Conservation (phyloP, 2,888 invertebrate species). For the Pecten maximus region DNA sequence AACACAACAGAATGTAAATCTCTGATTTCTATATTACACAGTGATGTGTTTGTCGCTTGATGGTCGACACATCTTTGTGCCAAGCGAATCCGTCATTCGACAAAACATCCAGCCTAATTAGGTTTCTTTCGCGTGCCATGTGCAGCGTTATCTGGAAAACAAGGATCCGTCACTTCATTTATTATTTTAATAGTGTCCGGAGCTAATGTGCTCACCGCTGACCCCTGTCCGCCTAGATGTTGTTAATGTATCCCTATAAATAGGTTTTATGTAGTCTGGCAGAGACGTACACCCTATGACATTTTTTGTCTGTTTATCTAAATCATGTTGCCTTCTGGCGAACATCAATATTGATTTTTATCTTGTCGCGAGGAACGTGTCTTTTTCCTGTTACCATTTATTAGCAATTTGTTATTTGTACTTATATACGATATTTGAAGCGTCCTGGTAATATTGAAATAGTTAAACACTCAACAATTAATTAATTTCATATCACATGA, state of each 20-base stretch:
- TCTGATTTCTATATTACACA: neutral
- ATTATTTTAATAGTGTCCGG: neutral
- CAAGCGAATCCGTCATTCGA: neutral
- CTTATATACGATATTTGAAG: no score
- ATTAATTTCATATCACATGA: no score
- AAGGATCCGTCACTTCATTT: neutral
- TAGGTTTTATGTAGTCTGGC: conserved; percentile 4
- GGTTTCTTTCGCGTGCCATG: neutral
- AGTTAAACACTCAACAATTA: no score
- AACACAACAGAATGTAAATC: neutral
- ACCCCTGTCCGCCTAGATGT: neutral
- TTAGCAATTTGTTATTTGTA: no score
- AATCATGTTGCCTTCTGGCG: neutral
- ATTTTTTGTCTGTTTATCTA: neutral
- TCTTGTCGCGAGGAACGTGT: neutral
- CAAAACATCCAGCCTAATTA: neutral
- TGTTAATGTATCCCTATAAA: neutral
- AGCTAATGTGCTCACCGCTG: neutral
- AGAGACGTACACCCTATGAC: neutral
- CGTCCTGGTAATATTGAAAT: no score
- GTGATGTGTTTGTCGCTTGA: neutral
- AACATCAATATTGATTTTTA: neutral
- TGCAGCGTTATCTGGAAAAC: neutral
- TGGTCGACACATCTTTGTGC: neutral
- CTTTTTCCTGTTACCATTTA: no score